Evolutionary conservation across 2,113 vertebrate species (phyloP).

Genomic region (Pyxicephalus adspersus): DNA sequence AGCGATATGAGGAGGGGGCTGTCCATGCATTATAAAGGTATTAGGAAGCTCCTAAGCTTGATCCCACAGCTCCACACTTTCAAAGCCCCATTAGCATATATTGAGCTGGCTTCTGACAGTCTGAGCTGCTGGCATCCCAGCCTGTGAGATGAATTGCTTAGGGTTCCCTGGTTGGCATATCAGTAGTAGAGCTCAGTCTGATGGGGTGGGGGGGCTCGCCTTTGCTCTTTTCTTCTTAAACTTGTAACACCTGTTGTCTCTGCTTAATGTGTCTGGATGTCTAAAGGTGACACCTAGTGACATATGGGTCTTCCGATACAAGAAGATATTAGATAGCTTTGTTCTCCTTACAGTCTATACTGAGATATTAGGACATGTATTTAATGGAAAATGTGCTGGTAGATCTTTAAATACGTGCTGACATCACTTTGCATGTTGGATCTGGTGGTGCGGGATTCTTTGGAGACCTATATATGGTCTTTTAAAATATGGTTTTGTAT

Average conservation of each 20-base stretch:
- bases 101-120: conserved; percentile 53
- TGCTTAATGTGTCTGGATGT: conserved; percentile 23
- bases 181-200: not conserved
- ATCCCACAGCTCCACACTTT: conserved; percentile 49
- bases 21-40: conserved; percentile 52
- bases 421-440: not conserved
- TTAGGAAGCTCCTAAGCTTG: conserved; percentile 53
- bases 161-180: conserved; percentile 43
- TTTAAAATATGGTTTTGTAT: no score
- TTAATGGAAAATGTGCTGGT: not conserved
- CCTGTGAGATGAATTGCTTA: conserved; percentile 51
- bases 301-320: conserved; percentile 2
- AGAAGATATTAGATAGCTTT: no score
- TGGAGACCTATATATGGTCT: no score
- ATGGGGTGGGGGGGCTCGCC: conserved; percentile 10
- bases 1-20: conserved; percentile 15
- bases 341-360: no score
- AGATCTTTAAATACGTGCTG: not conserved
- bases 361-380: not conserved
- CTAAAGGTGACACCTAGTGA: conserved; percentile 19
- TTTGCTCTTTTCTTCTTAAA: conserved; percentile 38
- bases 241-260: conserved; percentile 53
- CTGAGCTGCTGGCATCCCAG: conserved; percentile 49
- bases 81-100: conserved; percentile 55
- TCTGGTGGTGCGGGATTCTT: no score